phyloP scores from a whole-genome alignment of 2,113 vertebrate genomes.

The Pagrus major region DNA sequence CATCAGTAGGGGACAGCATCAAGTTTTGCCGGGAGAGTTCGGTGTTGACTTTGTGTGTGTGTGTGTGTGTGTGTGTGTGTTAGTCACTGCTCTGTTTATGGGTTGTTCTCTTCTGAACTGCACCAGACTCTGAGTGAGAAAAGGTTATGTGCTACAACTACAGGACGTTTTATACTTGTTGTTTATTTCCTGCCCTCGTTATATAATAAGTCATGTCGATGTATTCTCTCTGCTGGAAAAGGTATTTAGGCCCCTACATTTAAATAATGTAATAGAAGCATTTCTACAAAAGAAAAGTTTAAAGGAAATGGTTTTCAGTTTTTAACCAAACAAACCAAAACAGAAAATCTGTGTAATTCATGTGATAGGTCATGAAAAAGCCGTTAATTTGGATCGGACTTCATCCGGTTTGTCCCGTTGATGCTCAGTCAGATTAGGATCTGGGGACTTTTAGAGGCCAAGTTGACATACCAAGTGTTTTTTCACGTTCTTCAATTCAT shows the following conservation, averaged over 20 bases:
- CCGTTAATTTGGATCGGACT: too few relatives aligned
- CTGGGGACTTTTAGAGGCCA: too few relatives aligned
- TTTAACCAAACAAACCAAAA: background rate
- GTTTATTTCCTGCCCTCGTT: slow-evolving; percentile 23
- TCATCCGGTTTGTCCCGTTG: too few relatives aligned
- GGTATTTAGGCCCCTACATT: slow-evolving; percentile 3
- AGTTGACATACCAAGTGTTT: too few relatives aligned
- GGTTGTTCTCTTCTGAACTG: slow-evolving; percentile 36
- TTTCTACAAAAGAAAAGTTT: background rate
- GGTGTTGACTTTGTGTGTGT: slow-evolving; percentile 8
- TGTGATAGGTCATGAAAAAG: background rate
- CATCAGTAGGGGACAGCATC: slow-evolving; percentile 62
- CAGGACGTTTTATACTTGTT: slow-evolving; percentile 8
- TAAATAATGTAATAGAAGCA: slow-evolving; percentile 2
- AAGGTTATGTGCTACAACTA: slow-evolving; percentile 49
- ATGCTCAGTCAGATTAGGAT: too few relatives aligned
- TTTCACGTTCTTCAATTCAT: too few relatives aligned
- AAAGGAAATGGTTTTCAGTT: background rate
- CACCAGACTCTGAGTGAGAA: slow-evolving; percentile 33
- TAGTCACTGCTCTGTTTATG: slow-evolving; percentile 45
- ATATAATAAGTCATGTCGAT: slow-evolving; percentile 31
- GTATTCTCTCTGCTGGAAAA: background rate
- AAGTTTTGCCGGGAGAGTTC: slow-evolving; percentile 57
- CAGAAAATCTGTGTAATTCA: background rate
- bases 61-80: slow-evolving; percentile 14